Percentiles rank a stretch among this genome's conserved stretches.
These are phyloP conservation scores for Mus caroli DNA, from an alignment of 2,797 vertebrate genomes.

Conservation along the genomic window DNA sequence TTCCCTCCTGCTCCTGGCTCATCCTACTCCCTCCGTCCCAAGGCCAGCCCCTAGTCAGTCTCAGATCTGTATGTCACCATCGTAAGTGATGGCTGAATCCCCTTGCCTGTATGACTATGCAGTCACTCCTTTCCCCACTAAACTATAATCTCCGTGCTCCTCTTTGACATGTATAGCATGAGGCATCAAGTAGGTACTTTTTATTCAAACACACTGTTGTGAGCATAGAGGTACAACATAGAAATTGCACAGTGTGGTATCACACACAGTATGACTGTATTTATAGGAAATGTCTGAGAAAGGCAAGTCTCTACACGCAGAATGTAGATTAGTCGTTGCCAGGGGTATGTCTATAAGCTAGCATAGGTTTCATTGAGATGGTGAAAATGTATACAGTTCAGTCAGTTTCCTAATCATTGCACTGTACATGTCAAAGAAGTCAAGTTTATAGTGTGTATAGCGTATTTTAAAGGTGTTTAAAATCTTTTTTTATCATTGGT, in stretches of 20 bases:
- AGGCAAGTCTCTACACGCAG: background rate
- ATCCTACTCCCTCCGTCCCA: background rate
- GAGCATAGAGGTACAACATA: background rate
- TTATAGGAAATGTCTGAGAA: background rate
- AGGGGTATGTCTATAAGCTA: background rate
- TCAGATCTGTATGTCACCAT: background rate
- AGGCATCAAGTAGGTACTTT: background rate
- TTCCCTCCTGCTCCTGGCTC: background rate
- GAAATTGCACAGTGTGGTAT: background rate
- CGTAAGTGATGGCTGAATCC: background rate
- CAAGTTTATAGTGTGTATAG: background rate
- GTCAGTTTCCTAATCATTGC: background rate
- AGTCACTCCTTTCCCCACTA: background rate
- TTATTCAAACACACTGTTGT: background rate
- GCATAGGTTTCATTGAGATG: background rate
- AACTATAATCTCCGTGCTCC: background rate
- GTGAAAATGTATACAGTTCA: constrained; percentile 17
- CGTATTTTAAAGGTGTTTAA: background rate
- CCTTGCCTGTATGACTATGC: background rate
- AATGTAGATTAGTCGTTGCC: background rate
- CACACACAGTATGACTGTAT: background rate
- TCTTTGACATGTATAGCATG: background rate
- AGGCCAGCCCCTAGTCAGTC: background rate
- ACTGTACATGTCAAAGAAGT: background rate
- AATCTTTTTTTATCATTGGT: background rate